Percentiles rank a stretch among this genome's conserved stretches.
phyloP scores from a whole-genome alignment of 2,113 vertebrate genomes.

The Phylloscopus whistleri region DNA sequence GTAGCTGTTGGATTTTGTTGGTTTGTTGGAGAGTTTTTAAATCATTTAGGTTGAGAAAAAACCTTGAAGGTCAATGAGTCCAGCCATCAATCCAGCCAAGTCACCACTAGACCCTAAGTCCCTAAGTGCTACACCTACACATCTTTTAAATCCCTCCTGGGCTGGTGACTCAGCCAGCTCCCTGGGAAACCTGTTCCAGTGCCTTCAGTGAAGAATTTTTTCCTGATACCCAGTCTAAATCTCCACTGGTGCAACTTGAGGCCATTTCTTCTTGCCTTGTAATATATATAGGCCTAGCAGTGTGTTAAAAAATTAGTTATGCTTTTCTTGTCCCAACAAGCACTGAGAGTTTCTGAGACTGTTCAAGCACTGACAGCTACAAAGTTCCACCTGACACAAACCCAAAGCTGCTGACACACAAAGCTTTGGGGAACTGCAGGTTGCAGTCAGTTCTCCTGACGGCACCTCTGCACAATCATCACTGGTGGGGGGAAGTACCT shows the following conservation, averaged over 20 bases:
- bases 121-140: background rate
- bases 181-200: background rate
- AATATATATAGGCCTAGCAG: background rate
- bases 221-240: background rate
- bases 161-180: background rate
- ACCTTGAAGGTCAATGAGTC: background rate
- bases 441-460: background rate
- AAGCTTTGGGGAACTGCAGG: background rate
- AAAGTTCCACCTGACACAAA: background rate
- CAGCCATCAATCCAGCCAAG: background rate
- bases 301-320: background rate
- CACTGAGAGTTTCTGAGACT: background rate
- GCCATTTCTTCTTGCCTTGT: background rate
- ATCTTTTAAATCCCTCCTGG: background rate
- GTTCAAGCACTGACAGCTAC: background rate
- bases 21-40: background rate
- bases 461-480: background rate
- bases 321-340: background rate
- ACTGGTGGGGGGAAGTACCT: background rate
- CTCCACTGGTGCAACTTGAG: background rate
- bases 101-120: background rate
- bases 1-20: background rate
- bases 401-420: fast-evolving
- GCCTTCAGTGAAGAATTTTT: background rate
- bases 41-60: background rate